Percentiles rank a stretch among this genome's conserved stretches.
Evolutionary conservation across 2,888 invertebrate species (phyloP).

Genomic region (Norana najaformis): DNA sequence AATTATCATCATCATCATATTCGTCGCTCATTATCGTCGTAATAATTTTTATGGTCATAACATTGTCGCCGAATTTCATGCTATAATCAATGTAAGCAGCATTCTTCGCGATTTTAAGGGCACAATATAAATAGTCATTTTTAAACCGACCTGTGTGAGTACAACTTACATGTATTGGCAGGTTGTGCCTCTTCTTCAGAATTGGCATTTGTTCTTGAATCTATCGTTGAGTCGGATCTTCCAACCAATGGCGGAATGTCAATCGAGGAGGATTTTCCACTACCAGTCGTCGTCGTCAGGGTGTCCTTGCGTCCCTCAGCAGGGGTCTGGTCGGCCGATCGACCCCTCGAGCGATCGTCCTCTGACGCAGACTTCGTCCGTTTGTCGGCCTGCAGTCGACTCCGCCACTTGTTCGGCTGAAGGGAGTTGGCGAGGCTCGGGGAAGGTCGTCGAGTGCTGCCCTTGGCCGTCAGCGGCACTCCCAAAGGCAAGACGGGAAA

Average conservation of each 20-base stretch:
- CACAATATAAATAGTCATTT: not conserved
- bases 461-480: not conserved
- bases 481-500: conserved; percentile 17
- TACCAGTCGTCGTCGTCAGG: not conserved
- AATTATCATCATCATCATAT: too few species aligned
- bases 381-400: not conserved
- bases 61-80: too few species aligned
- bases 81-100: not conserved
- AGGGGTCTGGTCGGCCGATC: not conserved
- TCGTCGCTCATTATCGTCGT: too few species aligned
- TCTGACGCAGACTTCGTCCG: not conserved
- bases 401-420: conserved; percentile 23
- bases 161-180: not conserved
- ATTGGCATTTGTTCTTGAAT: not conserved
- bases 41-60: too few species aligned
- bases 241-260: not conserved
- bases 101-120: not conserved
- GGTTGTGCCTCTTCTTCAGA: not conserved
- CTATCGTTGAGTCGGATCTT: not conserved
- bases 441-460: not conserved
- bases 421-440: not conserved
- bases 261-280: not conserved
- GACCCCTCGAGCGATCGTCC: not conserved
- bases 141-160: not conserved
- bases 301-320: not conserved